Evolutionary conservation across 92 coral and sea anemone species (phyloP).

Genomic region (Isaurus tuberculatus): DNA sequence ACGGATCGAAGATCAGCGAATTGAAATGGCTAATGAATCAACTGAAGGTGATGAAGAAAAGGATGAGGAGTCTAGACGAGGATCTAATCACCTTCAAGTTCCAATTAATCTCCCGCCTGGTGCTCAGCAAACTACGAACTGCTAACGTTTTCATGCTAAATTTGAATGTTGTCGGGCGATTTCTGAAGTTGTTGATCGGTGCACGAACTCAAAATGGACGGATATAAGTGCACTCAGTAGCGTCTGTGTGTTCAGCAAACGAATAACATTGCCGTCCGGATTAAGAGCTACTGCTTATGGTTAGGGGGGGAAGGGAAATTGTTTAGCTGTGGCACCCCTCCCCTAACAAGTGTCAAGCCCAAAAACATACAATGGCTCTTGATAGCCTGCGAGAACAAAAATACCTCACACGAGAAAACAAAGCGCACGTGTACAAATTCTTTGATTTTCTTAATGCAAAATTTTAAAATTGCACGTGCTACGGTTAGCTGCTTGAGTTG

Average conservation of each 20-base stretch:
- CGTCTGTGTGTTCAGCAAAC: constrained; percentile 18
- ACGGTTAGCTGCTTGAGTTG: constrained; percentile 32
- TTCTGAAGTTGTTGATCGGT: constrained; percentile 16
- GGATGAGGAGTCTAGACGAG: constrained; percentile 42
- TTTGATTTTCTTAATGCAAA: constrained; percentile 41
- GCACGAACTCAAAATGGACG: constrained; percentile 45
- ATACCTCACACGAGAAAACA: constrained; percentile 17
- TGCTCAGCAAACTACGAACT: constrained; percentile 30
- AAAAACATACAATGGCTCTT: constrained; percentile 36
- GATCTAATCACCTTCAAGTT: constrained; percentile 43
- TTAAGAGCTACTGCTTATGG: constrained; percentile 7
- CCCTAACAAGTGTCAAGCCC: constrained; percentile 36
- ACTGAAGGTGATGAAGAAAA: constrained; percentile 55
- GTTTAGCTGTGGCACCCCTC: constrained; percentile 19
- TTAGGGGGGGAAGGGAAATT: constrained; percentile 7
- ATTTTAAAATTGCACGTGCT: constrained; percentile 43
- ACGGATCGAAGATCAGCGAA: constrained; percentile 59
- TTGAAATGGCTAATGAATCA: constrained; percentile 44
- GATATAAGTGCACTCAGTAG: constrained; percentile 24
- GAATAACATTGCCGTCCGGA: constrained; percentile 18
- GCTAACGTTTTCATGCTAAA: constrained; percentile 26
- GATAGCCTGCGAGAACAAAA: constrained; percentile 28
- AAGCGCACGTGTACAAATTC: constrained; percentile 27
- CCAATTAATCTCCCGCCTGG: constrained; percentile 35
- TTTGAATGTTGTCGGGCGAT: background rate